These are phyloP conservation scores for Actias luna DNA, from an alignment of 2,888 invertebrate genomes.

Conservation along the genomic window DNA sequence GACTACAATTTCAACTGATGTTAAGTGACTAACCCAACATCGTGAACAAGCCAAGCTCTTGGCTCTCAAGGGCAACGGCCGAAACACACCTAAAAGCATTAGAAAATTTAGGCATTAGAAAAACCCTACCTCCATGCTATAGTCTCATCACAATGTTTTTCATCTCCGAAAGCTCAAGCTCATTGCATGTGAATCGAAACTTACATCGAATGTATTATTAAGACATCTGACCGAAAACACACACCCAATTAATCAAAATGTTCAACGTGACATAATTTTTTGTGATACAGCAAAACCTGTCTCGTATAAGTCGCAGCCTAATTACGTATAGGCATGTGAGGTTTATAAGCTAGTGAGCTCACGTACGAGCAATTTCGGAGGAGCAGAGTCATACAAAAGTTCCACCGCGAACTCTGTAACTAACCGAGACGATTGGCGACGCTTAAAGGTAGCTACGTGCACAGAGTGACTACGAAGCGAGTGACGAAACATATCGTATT, in stretches of 20 bases:
- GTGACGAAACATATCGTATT: background rate
- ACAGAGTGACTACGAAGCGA: conserved; percentile 22
- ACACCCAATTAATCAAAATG: background rate
- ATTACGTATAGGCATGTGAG: conserved; percentile 30
- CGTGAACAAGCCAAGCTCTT: too few species aligned
- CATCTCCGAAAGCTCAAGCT: too few species aligned
- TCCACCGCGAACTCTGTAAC: conserved; percentile 45
- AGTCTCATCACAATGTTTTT: too few species aligned
- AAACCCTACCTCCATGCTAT: too few species aligned
- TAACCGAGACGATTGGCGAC: conserved; percentile 54
- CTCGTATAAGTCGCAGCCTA: conserved; percentile 3
- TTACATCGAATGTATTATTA: too few species aligned
- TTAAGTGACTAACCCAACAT: too few species aligned
- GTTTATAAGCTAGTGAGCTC: conserved; percentile 52
- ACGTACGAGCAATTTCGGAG: conserved; percentile 57
- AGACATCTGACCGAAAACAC: background rate
- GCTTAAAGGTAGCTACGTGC: conserved; percentile 58
- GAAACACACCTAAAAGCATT: too few species aligned
- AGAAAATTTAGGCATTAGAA: too few species aligned
- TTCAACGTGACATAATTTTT: background rate
- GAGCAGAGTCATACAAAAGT: conserved; percentile 52
- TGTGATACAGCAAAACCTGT: background rate
- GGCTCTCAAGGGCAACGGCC: too few species aligned
- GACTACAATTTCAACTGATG: too few species aligned
- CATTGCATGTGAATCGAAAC: too few species aligned